Conservation (phyloP, 2,888 invertebrate genomes). For the Rhingia rostrata region DNA sequence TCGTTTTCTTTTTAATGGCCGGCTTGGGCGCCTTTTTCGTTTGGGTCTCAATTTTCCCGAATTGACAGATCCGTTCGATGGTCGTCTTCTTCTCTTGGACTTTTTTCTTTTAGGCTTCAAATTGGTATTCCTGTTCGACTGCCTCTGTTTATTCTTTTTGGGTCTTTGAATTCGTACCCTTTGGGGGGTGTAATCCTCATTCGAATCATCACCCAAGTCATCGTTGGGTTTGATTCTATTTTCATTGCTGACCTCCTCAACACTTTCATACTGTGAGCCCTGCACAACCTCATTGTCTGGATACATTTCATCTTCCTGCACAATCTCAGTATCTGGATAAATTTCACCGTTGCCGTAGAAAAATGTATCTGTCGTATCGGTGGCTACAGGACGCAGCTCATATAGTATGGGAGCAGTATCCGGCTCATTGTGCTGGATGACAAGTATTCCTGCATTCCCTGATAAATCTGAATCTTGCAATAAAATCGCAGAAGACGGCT, state of each 20-base stretch:
- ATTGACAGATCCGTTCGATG: neutral
- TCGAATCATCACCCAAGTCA: neutral
- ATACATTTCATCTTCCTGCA: neutral
- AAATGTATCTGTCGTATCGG: neutral
- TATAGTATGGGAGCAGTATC: constrained; percentile 33
- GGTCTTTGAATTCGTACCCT: no score
- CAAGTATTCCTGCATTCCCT: constrained; percentile 34
- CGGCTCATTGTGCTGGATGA: constrained; percentile 11
- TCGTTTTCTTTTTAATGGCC: neutral
- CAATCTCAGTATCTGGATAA: neutral
- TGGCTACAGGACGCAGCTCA: constrained; percentile 41
- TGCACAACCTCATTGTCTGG: neutral
- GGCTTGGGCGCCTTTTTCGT: neutral
- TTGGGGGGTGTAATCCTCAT: neutral
- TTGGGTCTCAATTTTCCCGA: neutral
- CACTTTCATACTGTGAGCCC: neutral
- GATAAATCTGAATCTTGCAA: constrained; percentile 29
- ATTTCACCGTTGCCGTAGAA: neutral
- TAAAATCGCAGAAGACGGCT: constrained; percentile 2
- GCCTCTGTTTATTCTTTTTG: no score
- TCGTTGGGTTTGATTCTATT: neutral
- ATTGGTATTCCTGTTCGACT: no score
- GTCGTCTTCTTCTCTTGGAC: constrained; percentile 26
- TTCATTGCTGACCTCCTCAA: neutral
- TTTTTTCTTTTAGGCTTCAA: neutral